Conservation (phyloP, 2,888 invertebrate genomes). For the Amiota communis region DNA sequence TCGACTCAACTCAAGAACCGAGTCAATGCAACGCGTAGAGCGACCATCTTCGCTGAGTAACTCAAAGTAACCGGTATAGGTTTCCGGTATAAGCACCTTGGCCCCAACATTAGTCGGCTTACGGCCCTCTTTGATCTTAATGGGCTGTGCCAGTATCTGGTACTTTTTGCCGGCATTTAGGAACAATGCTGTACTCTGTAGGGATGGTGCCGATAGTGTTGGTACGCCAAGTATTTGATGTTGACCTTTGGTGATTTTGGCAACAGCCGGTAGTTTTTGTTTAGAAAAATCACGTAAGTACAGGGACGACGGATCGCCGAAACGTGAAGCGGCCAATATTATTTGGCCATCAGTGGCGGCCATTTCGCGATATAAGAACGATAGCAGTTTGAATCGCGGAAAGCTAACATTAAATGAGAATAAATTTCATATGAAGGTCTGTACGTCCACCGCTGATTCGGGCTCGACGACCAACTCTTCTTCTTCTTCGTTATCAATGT, state of each 20-base stretch:
- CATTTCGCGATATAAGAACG: conserved; percentile 77
- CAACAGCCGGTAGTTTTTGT: conserved; percentile 86
- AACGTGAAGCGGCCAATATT: conserved; percentile 85
- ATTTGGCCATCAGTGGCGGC: conserved; percentile 94
- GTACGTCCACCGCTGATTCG: conserved; percentile 22
- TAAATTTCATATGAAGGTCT: conserved; percentile 72
- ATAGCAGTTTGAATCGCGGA: conserved; percentile 72
- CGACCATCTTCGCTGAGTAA: conserved; percentile 94
- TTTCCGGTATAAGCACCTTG: conserved; percentile 90
- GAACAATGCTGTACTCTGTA: conserved; percentile 89
- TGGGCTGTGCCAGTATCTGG: conserved; percentile 90
- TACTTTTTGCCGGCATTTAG: conserved; percentile 89
- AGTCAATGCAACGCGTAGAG: conserved; percentile 91
- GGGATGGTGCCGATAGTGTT: conserved; percentile 87
- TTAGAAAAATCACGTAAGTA: conserved; percentile 78
- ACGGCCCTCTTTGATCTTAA: conserved; percentile 91
- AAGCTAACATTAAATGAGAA: conserved; percentile 73
- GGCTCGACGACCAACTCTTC: background rate
- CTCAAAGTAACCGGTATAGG: conserved; percentile 94
- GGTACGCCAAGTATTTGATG: conserved; percentile 93
- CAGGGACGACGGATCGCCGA: conserved; percentile 74
- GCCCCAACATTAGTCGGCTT: conserved; percentile 84
- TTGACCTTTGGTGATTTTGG: conserved; percentile 94
- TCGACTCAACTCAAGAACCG: conserved; percentile 86
- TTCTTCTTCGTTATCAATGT: conserved; percentile 23